These are phyloP conservation scores for Drosophila oshimai DNA, from an alignment of 1,140 invertebrate genomes.

Conservation along the genomic window DNA sequence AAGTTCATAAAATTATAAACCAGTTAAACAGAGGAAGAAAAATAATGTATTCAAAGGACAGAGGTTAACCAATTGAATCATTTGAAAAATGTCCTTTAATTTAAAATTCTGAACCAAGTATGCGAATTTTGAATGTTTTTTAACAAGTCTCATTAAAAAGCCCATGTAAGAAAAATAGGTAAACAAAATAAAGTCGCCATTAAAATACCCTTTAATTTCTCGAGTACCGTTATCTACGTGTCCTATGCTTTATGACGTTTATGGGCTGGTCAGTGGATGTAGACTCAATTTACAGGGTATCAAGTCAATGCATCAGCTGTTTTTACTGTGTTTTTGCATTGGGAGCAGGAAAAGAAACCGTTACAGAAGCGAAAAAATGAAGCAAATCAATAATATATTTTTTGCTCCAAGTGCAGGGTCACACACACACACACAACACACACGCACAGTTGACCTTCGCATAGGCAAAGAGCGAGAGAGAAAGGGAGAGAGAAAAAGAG, in stretches of 20 bases:
- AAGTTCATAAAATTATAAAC: no score
- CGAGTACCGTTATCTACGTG: no score
- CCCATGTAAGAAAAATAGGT: no score
- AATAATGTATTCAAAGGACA: not conserved
- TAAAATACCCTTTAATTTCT: no score
- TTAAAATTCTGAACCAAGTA: no score
- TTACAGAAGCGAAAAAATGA: conserved; percentile 13
- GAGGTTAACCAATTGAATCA: no score
- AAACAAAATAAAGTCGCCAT: no score
- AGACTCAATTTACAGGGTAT: not conserved
- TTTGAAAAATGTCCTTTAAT: no score
- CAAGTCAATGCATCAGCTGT: conserved; percentile 21
- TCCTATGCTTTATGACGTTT: not conserved
- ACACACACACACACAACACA: conserved; percentile 18
- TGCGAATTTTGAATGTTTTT: no score
- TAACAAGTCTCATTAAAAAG: no score
- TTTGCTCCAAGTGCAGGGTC: conserved; percentile 71
- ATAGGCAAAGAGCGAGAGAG: not conserved
- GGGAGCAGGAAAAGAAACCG: conserved; percentile 19
- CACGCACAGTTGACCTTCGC: conserved; percentile 52
- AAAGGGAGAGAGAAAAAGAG: not conserved
- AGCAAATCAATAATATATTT: conserved; percentile 65
- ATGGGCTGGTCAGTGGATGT: no score
- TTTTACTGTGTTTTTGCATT: not conserved
- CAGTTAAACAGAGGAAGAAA: not conserved